Base-by-base conservation (phyloP, 1,140 invertebrate genomes). In the Planococcus citri region DNA sequence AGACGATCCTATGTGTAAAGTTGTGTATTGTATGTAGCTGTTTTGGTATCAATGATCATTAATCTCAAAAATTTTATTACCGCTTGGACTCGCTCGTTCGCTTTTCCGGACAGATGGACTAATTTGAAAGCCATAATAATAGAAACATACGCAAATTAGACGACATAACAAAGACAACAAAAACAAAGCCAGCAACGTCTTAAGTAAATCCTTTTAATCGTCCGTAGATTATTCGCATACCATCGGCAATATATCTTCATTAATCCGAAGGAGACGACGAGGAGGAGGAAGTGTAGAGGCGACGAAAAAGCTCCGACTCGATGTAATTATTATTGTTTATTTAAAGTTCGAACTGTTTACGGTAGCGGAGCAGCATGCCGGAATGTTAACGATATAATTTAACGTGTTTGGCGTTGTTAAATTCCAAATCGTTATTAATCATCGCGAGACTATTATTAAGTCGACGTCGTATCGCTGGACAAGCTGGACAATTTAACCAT, bases 331-430 rank as follows among this genome's bases (percentile, higher is more conserved):
- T 51, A 20, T 51, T 51, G 41, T 51, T 51, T 51, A 51, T 51
- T 51, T 51, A 51, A 51, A 51, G 41, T 51, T 51, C 41, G 41
- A 51, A 51, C 41, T 3, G 41, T 14, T 51, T n/a, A n/a, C n/a
- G n/a, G n/a, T n/a, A n/a, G n/a, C n/a, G n/a, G n/a, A n/a, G n/a
- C n/a, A n/a, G n/a, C n/a, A 20, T n/a, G 29, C n/a, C 3, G 41
- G 41, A 51, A 51, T 51, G 41, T 51, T 51, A 51, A 51, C 41
- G 41, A 51, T 51, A 51, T 51, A 51, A 51, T 51, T 51, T 51
- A 51, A 51, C 41, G 41, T 33, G 29, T 51, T 51, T 17, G 6
- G 41, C 41, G 6, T 6, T 33, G 29, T n/a, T 51, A 51, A 51
- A 51, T 51, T 51, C 41, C 41, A 51, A 20, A 51, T 51, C 41